These are phyloP conservation scores for Pangasius krempfi DNA, from an alignment of 2,797 vertebrate genomes.

Conservation along the genomic window DNA sequence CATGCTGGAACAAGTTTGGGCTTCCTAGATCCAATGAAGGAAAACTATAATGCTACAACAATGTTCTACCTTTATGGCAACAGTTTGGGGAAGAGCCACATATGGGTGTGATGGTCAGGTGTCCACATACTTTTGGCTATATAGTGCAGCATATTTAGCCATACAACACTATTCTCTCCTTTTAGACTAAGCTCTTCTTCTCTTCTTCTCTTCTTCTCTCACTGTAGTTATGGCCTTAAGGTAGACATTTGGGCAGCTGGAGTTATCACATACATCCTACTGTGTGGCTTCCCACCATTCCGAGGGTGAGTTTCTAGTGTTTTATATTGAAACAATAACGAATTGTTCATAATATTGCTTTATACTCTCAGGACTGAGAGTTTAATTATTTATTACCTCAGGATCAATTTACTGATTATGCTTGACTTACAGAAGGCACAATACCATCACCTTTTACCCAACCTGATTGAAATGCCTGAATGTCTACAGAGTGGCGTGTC, in stretches of 20 bases:
- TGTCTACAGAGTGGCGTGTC: background rate
- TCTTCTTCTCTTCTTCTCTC: no score
- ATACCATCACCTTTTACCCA: background rate
- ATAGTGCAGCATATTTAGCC: background rate
- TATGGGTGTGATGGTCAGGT: background rate
- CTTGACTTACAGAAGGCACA: background rate
- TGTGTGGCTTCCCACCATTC: slow-evolving; percentile 96
- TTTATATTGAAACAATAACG: background rate
- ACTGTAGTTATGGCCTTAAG: slow-evolving; percentile 92
- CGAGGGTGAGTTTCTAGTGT: slow-evolving; percentile 80
- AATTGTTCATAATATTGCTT: background rate
- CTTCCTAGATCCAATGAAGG: background rate
- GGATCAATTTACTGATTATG: background rate
- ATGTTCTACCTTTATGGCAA: background rate
- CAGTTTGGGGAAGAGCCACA: background rate
- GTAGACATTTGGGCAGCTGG: slow-evolving; percentile 99
- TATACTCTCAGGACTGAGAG: background rate
- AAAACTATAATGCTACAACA: background rate
- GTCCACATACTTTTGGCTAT: background rate
- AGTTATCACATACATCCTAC: slow-evolving; percentile 96
- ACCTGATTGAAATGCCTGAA: background rate
- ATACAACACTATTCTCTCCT: background rate
- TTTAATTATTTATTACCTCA: background rate
- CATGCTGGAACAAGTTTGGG: background rate
- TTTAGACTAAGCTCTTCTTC: background rate